Evolutionary conservation across 2,797 vertebrate species (phyloP).

Genomic region (Rhinichthys osculus): DNA sequence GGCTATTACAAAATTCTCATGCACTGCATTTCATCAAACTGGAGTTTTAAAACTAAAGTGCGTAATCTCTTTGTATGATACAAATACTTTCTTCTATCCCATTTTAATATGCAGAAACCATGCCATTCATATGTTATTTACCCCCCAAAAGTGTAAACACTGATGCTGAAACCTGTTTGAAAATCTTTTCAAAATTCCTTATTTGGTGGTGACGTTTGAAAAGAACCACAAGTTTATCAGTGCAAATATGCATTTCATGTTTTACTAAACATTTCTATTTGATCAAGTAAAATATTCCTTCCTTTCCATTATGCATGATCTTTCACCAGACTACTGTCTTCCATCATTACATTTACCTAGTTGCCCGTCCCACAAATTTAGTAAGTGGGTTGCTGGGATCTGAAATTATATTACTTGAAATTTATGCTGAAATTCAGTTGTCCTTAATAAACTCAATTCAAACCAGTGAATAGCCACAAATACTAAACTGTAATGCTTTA

Average conservation of each 20-base stretch:
- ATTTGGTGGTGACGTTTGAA: background rate
- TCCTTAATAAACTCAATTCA: conserved; percentile 13
- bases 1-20: background rate
- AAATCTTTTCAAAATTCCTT: background rate
- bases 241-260: background rate
- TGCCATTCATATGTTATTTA: background rate
- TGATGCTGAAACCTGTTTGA: background rate
- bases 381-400: conserved; percentile 5
- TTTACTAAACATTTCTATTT: background rate
- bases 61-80: background rate
- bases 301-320: background rate
- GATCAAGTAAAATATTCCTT: background rate
- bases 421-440: conserved; percentile 12
- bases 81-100: background rate
- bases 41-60: background rate
- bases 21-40: conserved; percentile 11
- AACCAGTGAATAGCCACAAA: conserved; percentile 1
- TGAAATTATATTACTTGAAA: conserved; percentile 10
- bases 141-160: background rate
- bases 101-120: background rate
- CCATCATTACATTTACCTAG: background rate
- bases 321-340: conserved; percentile 8
- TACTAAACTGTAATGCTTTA: conserved; percentile 6
- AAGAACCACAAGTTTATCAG: background rate
- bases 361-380: background rate